Conservation (phyloP, 2,888 invertebrate genomes). For the Epinotia brunnichana region DNA sequence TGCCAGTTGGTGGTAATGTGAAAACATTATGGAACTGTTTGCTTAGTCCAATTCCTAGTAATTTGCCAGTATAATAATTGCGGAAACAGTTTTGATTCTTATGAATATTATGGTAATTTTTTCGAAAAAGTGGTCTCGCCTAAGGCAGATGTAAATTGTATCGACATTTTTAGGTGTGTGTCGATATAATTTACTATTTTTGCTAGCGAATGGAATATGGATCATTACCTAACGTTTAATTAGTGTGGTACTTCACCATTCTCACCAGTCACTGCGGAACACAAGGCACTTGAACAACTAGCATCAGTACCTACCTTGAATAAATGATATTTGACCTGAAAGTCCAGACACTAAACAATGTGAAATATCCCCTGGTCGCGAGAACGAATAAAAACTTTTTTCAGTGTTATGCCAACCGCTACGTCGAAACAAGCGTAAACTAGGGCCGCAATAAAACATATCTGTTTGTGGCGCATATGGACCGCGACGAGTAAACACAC, state of each 20-base stretch:
- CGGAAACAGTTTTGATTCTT: conserved; percentile 11
- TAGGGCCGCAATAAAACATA: conserved; percentile 30
- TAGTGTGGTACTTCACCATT: too few species aligned
- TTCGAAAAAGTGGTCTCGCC: neutral
- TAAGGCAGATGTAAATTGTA: too few species aligned
- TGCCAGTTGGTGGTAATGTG: conserved; percentile 28
- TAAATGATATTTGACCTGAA: too few species aligned
- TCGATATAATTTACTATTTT: too few species aligned
- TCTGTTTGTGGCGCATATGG: conserved; percentile 28
- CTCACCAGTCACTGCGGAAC: too few species aligned
- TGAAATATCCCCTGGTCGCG: neutral
- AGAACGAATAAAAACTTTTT: neutral
- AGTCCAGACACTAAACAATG: neutral
- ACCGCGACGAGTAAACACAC: conserved; percentile 29
- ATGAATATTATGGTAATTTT: neutral
- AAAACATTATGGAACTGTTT: conserved; percentile 28
- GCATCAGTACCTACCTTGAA: too few species aligned
- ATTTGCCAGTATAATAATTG: conserved; percentile 10
- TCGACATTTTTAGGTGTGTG: too few species aligned
- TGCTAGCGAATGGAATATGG: too few species aligned
- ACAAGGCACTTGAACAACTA: too few species aligned
- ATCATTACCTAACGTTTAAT: too few species aligned
- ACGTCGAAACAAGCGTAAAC: conserved; percentile 21
- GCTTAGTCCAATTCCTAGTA: conserved; percentile 2
- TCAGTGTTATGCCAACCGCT: conserved; percentile 18